Evolutionary conservation across 2,797 vertebrate species (phyloP).

Genomic region (Erethizon dorsatum): DNA sequence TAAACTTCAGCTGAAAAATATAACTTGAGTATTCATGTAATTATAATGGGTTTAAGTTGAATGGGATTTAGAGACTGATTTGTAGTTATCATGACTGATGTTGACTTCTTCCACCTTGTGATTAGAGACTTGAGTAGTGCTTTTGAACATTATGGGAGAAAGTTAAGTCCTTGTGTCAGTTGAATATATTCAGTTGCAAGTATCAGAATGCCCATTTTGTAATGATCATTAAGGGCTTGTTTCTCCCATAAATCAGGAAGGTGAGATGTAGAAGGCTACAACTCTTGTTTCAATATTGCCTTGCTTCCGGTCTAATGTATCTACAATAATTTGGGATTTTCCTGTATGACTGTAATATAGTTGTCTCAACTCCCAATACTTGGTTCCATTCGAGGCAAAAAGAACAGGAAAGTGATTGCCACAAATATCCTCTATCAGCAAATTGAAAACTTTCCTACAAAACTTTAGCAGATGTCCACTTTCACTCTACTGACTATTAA

Average conservation of each 20-base stretch:
- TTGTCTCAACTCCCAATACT: not conserved
- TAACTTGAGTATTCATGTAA: not conserved
- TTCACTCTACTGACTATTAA: not conserved
- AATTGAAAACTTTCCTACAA: not conserved
- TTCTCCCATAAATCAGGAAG: slow-evolving; percentile 44
- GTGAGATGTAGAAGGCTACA: not conserved
- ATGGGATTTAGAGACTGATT: not conserved
- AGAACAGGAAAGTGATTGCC: not conserved
- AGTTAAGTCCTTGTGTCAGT: not conserved
- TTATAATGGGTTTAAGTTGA: slow-evolving; percentile 30
- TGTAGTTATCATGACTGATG: not conserved
- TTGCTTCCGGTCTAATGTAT: not conserved
- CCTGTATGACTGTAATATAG: not conserved
- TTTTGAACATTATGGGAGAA: not conserved
- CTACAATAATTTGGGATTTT: slow-evolving; percentile 2
- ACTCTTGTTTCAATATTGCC: not conserved
- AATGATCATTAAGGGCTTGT: not conserved
- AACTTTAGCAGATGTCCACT: not conserved
- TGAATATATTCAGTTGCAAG: not conserved
- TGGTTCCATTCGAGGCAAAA: not conserved
- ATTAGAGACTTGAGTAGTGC: not conserved
- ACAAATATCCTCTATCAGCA: not conserved
- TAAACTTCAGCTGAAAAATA: not conserved
- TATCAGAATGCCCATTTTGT: slow-evolving; percentile 23
- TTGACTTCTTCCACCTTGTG: not conserved